Base-by-base conservation (phyloP, 2,113 vertebrate genomes). In the Mesocricetus auratus region DNA sequence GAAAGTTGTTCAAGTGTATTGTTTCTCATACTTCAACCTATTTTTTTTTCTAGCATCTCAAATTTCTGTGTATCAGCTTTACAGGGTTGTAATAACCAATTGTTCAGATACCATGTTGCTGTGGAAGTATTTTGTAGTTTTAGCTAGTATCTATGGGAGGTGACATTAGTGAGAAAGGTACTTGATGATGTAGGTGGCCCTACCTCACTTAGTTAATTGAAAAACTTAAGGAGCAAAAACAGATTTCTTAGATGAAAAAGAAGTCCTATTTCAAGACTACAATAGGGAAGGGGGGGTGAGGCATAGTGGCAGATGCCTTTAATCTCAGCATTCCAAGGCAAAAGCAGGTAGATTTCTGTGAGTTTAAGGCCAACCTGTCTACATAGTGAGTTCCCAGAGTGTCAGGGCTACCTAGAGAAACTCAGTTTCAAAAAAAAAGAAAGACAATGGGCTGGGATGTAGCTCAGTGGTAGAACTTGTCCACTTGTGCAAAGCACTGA, bases 141-240 rank as follows among this genome's bases (percentile, higher is more conserved):
- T 83, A 39, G 45, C 22, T 85, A 86, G 66, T 69, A 79, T 60
- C 26, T 53, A 73, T 26, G 53, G 56, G 42, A 94, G 13, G 7
- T 81, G 71, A 71, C 58, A 33, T 97, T 78, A 90, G 31, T 45
- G 45, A 83, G 74, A 93, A 53, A 77, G 21, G 39, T n/a, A 29
- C 42, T 86, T 62, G 31, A 64, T 85, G 56, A 74, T 5, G 13
- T 75, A 11, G 5, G 53, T 29, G 47, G 11, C n/a, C 29, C 9
- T 58, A 24, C 53, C 91, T 87, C 53, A 75, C 9, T 53, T 47
- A 39, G 12, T 91, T 60, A 89, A n/a, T 0, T 97, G 17, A 79
- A 96, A 96, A 75, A 83, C 17, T 42, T 88, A 79, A 86, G 47
- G 74, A 87, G 33, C n/a, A 90, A 96, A 93, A 78, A 2, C 31